Conservation (phyloP, 2,113 vertebrate genomes). For the Nibea coibor region DNA sequence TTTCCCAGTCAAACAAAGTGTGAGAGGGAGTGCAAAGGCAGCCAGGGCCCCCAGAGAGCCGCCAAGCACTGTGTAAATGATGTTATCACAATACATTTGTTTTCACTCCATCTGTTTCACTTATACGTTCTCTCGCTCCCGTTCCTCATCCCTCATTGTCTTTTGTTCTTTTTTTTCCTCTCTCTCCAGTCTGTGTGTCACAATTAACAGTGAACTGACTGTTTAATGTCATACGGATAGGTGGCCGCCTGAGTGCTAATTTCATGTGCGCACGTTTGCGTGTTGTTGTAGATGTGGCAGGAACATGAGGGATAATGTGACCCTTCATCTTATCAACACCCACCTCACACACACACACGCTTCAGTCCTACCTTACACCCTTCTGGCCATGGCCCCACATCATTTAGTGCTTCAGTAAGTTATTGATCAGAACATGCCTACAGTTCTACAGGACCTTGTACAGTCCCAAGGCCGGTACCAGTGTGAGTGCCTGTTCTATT, state of each 20-base stretch:
- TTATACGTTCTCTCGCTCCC: conserved; percentile 34
- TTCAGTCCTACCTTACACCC: not conserved
- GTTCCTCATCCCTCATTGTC: conserved; percentile 23
- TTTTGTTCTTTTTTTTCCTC: not conserved
- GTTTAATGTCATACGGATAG: too few species aligned
- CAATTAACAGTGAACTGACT: conserved; percentile 3
- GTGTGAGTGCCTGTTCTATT: not conserved
- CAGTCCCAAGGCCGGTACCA: not conserved
- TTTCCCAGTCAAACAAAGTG: conserved; percentile 79
- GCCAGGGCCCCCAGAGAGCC: conserved; percentile 53
- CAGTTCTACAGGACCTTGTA: conserved; percentile 16
- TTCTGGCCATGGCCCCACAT: not conserved
- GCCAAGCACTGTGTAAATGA: conserved; percentile 69
- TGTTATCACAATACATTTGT: conserved; percentile 74
- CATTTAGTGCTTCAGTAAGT: conserved; percentile 38
- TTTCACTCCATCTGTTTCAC: conserved; percentile 67
- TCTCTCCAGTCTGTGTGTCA: not conserved
- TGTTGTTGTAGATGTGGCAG: not conserved
- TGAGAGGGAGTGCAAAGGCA: conserved; percentile 60
- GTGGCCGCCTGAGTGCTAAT: not conserved
- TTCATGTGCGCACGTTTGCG: not conserved
- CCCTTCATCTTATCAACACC: not conserved
- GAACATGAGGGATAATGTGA: not conserved
- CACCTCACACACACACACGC: not conserved
- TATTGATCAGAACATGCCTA: conserved; percentile 53